Evolutionary conservation across 2,888 invertebrate genomes (phyloP).

Genomic region (Tuberolachnus salignus): DNA sequence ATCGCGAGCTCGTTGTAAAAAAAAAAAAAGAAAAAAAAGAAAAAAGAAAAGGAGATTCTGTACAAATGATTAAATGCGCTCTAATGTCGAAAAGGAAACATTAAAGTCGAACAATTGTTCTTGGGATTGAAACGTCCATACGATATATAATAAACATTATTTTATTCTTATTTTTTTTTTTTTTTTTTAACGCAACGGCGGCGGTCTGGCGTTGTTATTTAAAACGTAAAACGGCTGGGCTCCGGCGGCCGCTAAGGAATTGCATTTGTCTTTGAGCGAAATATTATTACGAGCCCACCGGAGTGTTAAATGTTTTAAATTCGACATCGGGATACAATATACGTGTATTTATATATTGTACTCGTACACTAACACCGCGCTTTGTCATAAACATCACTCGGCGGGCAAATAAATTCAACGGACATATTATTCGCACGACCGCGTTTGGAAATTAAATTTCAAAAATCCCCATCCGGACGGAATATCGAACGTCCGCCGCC

Average conservation of each 20-base stretch:
- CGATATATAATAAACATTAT: neutral
- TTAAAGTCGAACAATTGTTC: neutral
- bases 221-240: neutral
- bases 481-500: too few relatives aligned
- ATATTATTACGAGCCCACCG: neutral
- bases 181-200: neutral
- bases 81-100: neutral
- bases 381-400: constrained; percentile 27
- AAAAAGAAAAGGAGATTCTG: too few relatives aligned
- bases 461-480: constrained; percentile 3
- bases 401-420: neutral
- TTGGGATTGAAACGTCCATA: neutral
- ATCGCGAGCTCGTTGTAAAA: too few relatives aligned
- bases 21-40: too few relatives aligned
- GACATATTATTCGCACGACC: constrained; percentile 14
- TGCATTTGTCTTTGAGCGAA: constrained; percentile 32
- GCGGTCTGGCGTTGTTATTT: constrained; percentile 17
- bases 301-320: constrained; percentile 33
- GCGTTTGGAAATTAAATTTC: constrained; percentile 18
- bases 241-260: constrained; percentile 11
- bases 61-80: neutral
- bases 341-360: too few relatives aligned
- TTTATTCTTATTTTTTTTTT: too few relatives aligned
- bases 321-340: constrained; percentile 13
- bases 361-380: too few relatives aligned